These are phyloP conservation scores for Elgaria multicarinata DNA, from an alignment of 2,113 vertebrate genomes.

Conservation along the genomic window DNA sequence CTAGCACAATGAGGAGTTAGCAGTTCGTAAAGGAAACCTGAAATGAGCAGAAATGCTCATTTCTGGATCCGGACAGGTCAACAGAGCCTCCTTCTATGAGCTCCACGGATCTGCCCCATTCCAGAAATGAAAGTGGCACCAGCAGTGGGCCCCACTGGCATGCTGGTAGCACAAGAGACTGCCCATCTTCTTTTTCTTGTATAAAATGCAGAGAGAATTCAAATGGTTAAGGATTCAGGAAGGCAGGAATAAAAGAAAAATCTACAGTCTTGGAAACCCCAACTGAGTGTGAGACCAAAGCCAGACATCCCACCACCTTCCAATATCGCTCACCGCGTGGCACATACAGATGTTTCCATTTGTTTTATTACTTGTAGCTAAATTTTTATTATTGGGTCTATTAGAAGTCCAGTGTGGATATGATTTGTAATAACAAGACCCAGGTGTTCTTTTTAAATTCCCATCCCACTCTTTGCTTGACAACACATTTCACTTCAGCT, in stretches of 20 bases:
- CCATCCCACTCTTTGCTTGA: conserved; percentile 54
- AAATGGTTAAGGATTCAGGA: conserved; percentile 13
- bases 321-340: neutral
- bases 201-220: neutral
- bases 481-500: conserved; percentile 61
- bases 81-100: too few species aligned
- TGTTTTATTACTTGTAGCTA: conserved; percentile 57
- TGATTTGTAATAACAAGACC: conserved; percentile 68
- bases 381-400: conserved; percentile 66
- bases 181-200: neutral
- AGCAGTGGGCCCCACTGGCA: too few species aligned
- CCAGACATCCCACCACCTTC: conserved; percentile 5
- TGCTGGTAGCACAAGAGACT: too few species aligned
- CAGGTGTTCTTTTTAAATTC: conserved; percentile 69
- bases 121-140: too few species aligned
- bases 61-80: too few species aligned
- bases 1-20: too few species aligned
- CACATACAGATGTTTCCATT: conserved; percentile 62
- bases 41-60: too few species aligned
- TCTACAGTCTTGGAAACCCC: conserved; percentile 36
- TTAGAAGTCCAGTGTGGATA: conserved; percentile 59
- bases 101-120: too few species aligned
- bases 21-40: too few species aligned
- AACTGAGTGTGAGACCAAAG: conserved; percentile 13
- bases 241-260: conserved; percentile 22